Evolutionary conservation across 2,888 invertebrate genomes (phyloP).

Genomic region (Dromius quadrimaculatus): DNA sequence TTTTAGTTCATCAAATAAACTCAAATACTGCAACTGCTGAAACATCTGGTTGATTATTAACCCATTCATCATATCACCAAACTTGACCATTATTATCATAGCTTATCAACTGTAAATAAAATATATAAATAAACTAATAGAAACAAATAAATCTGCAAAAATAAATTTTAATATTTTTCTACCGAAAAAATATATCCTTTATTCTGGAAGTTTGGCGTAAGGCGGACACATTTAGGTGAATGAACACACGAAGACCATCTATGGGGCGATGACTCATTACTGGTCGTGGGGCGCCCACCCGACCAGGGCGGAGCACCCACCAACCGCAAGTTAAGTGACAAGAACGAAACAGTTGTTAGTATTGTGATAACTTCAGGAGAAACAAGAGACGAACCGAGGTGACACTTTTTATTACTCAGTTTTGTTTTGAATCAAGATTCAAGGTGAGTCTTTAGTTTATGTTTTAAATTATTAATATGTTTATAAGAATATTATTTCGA

Average conservation of each 20-base stretch:
- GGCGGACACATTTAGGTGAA: slow-evolving; percentile 34
- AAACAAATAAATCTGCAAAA: slow-evolving; percentile 25
- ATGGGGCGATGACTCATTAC: slow-evolving; percentile 37
- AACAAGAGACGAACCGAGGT: slow-evolving; percentile 3
- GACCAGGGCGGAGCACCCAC: slow-evolving; percentile 39
- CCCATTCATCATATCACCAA: neutral
- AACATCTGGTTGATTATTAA: slow-evolving; percentile 42
- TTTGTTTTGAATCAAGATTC: neutral
- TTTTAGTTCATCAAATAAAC: slow-evolving; percentile 1
- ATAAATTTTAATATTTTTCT: slow-evolving; percentile 18
- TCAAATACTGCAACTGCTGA: no score
- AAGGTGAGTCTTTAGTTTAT: no score
- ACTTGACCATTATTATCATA: neutral
- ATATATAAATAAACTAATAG: neutral
- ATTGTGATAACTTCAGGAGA: slow-evolving; percentile 26
- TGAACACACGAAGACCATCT: slow-evolving; percentile 45
- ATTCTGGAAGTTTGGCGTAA: no score
- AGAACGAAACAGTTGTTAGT: neutral
- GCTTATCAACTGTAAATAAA: neutral
- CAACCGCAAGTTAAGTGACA: slow-evolving; percentile 17
- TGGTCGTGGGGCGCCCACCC: slow-evolving; percentile 35
- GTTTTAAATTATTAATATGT: no score
- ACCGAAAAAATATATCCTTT: no score
- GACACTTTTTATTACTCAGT: neutral
- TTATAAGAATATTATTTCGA: no score